phyloP scores from a whole-genome alignment of 2,113 vertebrate genomes.

The Laticauda laticaudata region DNA sequence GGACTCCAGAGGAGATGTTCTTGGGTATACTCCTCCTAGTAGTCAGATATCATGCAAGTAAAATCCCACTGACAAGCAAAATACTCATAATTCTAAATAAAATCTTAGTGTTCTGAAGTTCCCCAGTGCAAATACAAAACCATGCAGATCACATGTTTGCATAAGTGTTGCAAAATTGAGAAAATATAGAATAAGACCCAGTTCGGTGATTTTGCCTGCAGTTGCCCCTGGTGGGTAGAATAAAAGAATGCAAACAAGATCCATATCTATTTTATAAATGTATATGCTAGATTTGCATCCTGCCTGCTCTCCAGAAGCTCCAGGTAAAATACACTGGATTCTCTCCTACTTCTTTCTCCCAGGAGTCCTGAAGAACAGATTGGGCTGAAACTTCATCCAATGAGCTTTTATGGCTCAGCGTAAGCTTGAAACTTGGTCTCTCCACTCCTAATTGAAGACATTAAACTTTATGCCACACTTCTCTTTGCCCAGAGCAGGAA shows the following conservation, averaged over 20 bases:
- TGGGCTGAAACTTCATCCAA: neutral
- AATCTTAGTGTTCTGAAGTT: neutral
- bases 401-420: neutral
- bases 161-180: neutral
- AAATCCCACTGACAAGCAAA: conserved; percentile 18
- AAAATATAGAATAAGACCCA: neutral
- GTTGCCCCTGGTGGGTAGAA: neutral
- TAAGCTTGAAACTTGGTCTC: neutral
- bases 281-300: neutral
- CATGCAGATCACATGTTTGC: neutral
- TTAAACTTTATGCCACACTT: neutral
- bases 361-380: neutral
- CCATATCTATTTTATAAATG: too few relatives aligned
- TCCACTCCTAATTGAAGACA: neutral
- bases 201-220: neutral
- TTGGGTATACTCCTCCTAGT: conserved; percentile 82
- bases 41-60: conserved; percentile 13
- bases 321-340: neutral
- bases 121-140: neutral
- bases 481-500: neutral
- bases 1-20: conserved; percentile 83
- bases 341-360: neutral
- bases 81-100: conserved; percentile 13
- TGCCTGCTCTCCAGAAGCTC: neutral
- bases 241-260: neutral